A percentile compares a stretch with the other conserved stretches of the same genome.
Conservation (phyloP, 2,797 vertebrate species). For the Margarornis squamiger region DNA sequence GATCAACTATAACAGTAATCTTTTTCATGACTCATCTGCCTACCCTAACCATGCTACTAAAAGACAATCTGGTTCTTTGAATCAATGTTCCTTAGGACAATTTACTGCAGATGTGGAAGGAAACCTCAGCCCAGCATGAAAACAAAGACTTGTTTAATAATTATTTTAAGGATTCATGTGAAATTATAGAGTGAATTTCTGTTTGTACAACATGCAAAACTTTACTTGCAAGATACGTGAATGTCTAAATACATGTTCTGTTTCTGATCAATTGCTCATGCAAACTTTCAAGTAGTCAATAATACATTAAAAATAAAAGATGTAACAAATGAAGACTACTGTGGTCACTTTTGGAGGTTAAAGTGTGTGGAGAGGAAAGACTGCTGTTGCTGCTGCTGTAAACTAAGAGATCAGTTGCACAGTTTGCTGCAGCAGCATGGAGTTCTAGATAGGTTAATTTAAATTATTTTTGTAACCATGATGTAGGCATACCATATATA, state of each 20-base stretch:
- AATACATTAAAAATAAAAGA: neutral
- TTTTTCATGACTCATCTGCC: neutral
- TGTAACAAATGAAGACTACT: neutral
- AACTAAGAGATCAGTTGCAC: neutral
- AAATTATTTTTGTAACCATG: neutral
- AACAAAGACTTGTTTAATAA: conserved; percentile 45
- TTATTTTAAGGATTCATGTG: conserved; percentile 36
- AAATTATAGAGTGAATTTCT: conserved; percentile 3
- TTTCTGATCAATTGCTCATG: neutral
- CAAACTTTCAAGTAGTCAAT: neutral
- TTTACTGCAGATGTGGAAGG: conserved; percentile 57
- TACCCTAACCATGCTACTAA: neutral
- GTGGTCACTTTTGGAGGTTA: neutral
- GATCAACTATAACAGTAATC: neutral
- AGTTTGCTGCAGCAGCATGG: neutral
- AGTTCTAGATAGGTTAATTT: neutral
- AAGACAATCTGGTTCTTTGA: conserved; percentile 23
- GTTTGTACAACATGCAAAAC: neutral
- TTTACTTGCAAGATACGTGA: neutral
- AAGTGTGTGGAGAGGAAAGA: neutral
- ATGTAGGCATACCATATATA: neutral
- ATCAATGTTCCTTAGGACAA: conserved; percentile 20
- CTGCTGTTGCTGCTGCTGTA: neutral
- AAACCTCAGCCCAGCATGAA: conserved; percentile 61
- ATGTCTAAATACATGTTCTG: neutral